Evolutionary conservation across 1,140 invertebrate species (phyloP), one percentile per base, ranked within the genome.

Genomic region (Amphibalanus amphitrite): DNA sequence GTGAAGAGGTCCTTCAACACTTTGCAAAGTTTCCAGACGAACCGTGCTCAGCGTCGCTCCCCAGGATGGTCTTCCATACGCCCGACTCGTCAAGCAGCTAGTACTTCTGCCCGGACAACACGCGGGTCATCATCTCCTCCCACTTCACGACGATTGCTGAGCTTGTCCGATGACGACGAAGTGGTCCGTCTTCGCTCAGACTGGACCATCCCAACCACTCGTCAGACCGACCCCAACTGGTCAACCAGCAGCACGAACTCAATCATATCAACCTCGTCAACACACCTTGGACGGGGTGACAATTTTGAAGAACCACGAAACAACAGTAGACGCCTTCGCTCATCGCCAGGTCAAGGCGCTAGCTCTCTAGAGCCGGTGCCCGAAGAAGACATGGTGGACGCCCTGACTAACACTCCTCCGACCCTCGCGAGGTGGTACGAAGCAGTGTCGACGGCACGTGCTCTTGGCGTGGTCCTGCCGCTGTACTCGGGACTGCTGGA

Each of bases 401-500:
- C 72, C 28, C 67, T 74, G 10, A 70, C 70, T 15, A 72, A 69
- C 28, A 70, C 71, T 6, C 71, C 71, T 25, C 75, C 73, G 10
- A 69, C 69, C 23, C 69, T 76, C 25, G 65, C 73, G 65, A 71
- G 73, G 29, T 76, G 75, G 75, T 72, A 74, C 67, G 67, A 76
- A 26, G 69, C 74, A 23, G 26, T 76, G 20, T 64, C 70, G 0
- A 69, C 71, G 28, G 75, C 75, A 3, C 69, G 71, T 0, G 73
- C 72, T 20, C 28, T 76, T 20, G 75, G 75, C 23, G 74, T 74
- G 75, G 73, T 74, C 0, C 38, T 76, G 25, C 65, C 75, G 29
- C 73, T 76, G 30, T 76, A 76, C 64, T 72, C 72, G 47, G 75
- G 73, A 69, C 73, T 76, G 72, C 74, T 73, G 70, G 75, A 74